Conservation (phyloP, 2,113 vertebrate species). For the Gambusia holbrooki region DNA sequence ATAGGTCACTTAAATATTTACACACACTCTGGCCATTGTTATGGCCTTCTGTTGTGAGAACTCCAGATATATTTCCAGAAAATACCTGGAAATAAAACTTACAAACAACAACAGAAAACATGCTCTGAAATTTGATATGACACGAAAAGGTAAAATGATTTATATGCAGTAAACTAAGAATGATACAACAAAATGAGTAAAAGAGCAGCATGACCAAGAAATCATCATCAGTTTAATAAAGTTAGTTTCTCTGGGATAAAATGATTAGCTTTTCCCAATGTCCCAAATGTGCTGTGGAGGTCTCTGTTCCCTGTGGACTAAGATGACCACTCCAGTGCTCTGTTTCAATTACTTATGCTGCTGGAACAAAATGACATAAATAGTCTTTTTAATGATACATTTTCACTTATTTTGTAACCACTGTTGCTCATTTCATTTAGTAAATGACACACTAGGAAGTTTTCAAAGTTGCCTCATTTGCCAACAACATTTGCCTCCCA, state of each 20-base stretch:
- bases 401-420: too few species aligned
- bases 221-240: conserved; percentile 16
- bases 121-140: too few species aligned
- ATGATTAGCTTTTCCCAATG: conserved; percentile 42
- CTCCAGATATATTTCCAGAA: too few species aligned
- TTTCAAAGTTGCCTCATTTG: background rate
- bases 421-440: background rate
- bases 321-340: conserved; percentile 31
- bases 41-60: too few species aligned
- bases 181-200: background rate
- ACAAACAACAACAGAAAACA: too few species aligned
- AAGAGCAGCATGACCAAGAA: background rate
- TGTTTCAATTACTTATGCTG: conserved; percentile 36
- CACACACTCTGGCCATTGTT: too few species aligned
- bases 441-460: background rate
- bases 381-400: too few species aligned
- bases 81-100: too few species aligned
- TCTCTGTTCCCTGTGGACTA: conserved; percentile 27
- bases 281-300: conserved; percentile 25
- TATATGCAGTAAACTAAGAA: background rate
- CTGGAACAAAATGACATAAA: background rate
- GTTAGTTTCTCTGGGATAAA: conserved; percentile 47
- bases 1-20: too few species aligned
- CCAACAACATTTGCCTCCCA: conserved; percentile 13
- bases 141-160: too few species aligned